These are phyloP conservation scores for Erpetoichthys calabaricus DNA, from an alignment of 2,797 vertebrate genomes.

Conservation along the genomic window DNA sequence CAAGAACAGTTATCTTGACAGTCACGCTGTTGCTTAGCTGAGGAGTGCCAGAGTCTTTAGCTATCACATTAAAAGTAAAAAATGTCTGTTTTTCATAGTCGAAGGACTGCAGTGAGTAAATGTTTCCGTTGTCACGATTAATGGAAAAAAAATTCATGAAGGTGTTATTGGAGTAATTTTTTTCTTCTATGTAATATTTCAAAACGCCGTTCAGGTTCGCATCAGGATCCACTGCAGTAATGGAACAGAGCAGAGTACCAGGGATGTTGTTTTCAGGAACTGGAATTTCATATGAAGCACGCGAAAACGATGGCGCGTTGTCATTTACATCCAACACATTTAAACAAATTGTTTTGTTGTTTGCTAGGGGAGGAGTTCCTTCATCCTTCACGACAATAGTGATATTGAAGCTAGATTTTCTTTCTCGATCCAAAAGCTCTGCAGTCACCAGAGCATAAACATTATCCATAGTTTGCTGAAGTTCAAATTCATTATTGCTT, in stretches of 20 bases:
- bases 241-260: too few relatives aligned
- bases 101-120: too few relatives aligned
- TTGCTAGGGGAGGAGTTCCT: conserved; percentile 64
- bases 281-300: conserved; percentile 85
- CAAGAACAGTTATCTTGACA: conserved; percentile 72
- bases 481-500: conserved; percentile 60
- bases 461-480: conserved; percentile 78
- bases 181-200: too few relatives aligned
- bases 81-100: conserved; percentile 81
- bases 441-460: conserved; percentile 81
- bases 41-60: conserved; percentile 76
- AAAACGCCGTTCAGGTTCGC: too few relatives aligned
- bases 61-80: conserved; percentile 74
- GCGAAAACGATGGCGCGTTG: conserved; percentile 73
- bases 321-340: conserved; percentile 82
- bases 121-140: too few relatives aligned
- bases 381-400: conserved; percentile 67
- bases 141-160: too few relatives aligned
- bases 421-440: conserved; percentile 67
- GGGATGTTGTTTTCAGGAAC: too few relatives aligned
- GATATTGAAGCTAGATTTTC: conserved; percentile 57
- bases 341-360: conserved; percentile 58
- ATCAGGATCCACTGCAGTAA: too few relatives aligned
- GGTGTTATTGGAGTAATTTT: too few relatives aligned
- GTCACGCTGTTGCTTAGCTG: conserved; percentile 71